A percentile compares a stretch with the other conserved stretches of the same genome.
Evolutionary conservation across 2,888 invertebrate species (phyloP).

Genomic region (Crocallis elinguaria): DNA sequence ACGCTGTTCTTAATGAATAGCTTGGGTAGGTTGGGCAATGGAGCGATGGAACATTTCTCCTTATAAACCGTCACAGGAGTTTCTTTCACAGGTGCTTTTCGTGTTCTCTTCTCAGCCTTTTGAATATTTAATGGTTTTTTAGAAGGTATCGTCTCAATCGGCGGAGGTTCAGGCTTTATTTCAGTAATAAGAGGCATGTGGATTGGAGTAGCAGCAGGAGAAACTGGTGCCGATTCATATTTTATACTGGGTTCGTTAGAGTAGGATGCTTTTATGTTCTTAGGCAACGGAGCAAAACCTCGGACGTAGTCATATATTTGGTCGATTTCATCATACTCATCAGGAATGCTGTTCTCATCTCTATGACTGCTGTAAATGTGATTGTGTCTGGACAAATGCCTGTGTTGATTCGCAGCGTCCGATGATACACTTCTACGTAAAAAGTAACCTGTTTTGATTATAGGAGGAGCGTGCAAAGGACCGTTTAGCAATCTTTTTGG

Average conservation of each 20-base stretch:
- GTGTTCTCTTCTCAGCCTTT: conserved; percentile 90
- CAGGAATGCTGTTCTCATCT: conserved; percentile 88
- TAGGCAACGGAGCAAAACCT: conserved; percentile 95
- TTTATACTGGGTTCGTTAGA: conserved; percentile 71
- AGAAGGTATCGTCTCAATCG: conserved; percentile 95
- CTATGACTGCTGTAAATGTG: conserved; percentile 84
- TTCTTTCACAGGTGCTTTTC: conserved; percentile 86
- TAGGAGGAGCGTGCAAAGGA: conserved; percentile 71
- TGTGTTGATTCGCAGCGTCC: conserved; percentile 87
- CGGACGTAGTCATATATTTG: conserved; percentile 98
- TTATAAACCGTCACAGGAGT: conserved; percentile 81
- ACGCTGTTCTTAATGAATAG: conserved; percentile 91
- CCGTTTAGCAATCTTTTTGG: conserved; percentile 76
- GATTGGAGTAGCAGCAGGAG: conserved; percentile 82
- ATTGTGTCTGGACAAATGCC: conserved; percentile 78
- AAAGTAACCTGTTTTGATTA: conserved; percentile 87
- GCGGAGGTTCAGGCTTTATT: conserved; percentile 94
- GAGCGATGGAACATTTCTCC: conserved; percentile 85
- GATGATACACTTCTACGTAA: conserved; percentile 91
- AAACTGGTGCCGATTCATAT: conserved; percentile 84
- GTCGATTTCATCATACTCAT: conserved; percentile 98
- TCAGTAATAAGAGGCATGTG: conserved; percentile 83
- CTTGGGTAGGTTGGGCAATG: conserved; percentile 86
- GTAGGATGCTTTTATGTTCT: conserved; percentile 89
- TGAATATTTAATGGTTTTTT: conserved; percentile 86